Conservation (phyloP, 2,888 invertebrate species). For the Allolobophora icterica region DNA sequence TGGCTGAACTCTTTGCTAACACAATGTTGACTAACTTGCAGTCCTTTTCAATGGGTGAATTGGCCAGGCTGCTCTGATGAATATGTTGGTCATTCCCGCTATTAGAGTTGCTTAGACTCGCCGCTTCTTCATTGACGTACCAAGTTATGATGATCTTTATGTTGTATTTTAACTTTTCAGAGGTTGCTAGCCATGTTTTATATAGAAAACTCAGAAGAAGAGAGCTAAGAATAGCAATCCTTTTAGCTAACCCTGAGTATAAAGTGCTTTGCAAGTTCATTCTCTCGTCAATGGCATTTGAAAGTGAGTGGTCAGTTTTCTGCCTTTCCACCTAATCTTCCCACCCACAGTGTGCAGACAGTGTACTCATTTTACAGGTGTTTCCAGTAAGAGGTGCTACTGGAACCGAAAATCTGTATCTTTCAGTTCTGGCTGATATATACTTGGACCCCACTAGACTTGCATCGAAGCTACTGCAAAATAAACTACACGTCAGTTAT, state of each 20-base stretch:
- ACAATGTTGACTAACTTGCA: conserved; percentile 10
- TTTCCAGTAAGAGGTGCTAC: neutral
- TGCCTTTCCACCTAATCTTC: neutral
- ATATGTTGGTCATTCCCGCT: neutral
- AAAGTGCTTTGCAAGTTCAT: neutral
- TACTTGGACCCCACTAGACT: neutral
- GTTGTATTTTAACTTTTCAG: neutral
- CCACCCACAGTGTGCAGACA: neutral
- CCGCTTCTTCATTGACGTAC: neutral
- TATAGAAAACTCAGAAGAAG: neutral
- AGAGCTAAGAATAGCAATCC: neutral
- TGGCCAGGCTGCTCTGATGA: neutral
- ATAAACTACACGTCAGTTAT: neutral
- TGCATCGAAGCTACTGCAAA: neutral
- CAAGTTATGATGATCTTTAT: neutral
- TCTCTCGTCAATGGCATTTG: neutral
- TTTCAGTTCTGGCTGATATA: neutral
- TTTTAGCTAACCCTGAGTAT: neutral
- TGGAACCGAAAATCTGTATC: neutral
- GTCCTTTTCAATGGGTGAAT: neutral
- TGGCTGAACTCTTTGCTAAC: neutral
- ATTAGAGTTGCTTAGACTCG: neutral
- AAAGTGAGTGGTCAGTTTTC: neutral
- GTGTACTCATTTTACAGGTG: neutral
- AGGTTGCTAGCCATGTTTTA: neutral